Percentiles rank a stretch among this genome's conserved stretches.
phyloP scores from a whole-genome alignment of 2,113 vertebrate species.

The Oncorhynchus nerka region DNA sequence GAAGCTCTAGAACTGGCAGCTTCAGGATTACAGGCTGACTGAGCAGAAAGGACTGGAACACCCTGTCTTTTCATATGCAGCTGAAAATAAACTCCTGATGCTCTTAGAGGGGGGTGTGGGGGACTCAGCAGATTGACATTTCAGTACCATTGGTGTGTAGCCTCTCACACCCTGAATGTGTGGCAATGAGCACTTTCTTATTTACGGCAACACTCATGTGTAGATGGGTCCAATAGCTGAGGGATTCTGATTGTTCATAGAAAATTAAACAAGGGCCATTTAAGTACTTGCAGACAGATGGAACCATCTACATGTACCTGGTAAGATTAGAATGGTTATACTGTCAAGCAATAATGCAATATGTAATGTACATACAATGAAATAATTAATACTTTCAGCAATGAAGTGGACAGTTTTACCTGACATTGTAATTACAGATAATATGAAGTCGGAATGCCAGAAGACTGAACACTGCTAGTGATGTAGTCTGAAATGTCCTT shows the following conservation, averaged over 20 bases:
- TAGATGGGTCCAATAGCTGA: background rate
- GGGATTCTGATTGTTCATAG: background rate
- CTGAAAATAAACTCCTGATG: conserved; percentile 31
- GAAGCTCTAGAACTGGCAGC: conserved; percentile 60
- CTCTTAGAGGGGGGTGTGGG: background rate
- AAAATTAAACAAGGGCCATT: background rate
- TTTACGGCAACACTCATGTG: background rate
- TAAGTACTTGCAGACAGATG: background rate
- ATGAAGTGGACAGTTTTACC: background rate
- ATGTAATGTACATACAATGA: background rate
- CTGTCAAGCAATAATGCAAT: background rate
- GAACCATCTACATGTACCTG: background rate
- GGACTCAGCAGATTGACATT: conserved; percentile 17
- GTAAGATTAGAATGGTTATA: background rate
- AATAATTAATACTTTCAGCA: background rate
- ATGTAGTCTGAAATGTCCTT: background rate
- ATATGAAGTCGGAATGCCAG: background rate
- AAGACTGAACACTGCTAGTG: background rate
- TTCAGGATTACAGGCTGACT: conserved; percentile 62
- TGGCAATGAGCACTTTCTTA: background rate
- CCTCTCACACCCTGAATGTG: background rate
- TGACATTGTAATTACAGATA: background rate
- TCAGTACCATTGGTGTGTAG: background rate
- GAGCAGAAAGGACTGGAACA: conserved; percentile 35
- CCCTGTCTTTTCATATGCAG: conserved; percentile 38